Conservation (phyloP, 2,888 invertebrate species). For the Notodonta dromedarius region DNA sequence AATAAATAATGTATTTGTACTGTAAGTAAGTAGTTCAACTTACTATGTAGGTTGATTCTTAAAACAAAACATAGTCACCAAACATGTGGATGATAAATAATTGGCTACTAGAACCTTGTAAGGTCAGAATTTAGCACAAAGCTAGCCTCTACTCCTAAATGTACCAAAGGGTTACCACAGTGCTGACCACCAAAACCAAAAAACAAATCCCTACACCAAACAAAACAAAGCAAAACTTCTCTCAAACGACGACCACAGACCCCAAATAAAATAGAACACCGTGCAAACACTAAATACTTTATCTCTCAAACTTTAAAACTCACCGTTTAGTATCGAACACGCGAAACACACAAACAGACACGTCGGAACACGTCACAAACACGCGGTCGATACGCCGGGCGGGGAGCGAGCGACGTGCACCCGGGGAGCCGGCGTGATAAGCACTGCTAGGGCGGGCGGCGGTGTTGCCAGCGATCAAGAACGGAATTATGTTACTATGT, state of each 20-base stretch:
- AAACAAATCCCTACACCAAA: background rate
- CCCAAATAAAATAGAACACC: background rate
- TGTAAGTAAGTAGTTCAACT: too few species aligned
- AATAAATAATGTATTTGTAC: too few species aligned
- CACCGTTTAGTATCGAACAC: constrained; percentile 17
- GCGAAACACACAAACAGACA: constrained; percentile 52
- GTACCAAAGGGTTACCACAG: too few species aligned
- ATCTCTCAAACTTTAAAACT: background rate
- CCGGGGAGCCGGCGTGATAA: constrained; percentile 51
- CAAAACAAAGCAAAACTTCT: constrained; percentile 1
- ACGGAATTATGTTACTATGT: constrained; percentile 40
- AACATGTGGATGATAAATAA: too few species aligned
- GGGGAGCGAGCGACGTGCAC: constrained; percentile 55
- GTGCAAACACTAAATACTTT: background rate
- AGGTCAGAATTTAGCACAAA: too few species aligned
- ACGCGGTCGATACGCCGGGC: constrained; percentile 55
- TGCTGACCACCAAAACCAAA: too few species aligned
- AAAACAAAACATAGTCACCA: too few species aligned
- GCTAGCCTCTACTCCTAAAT: too few species aligned
- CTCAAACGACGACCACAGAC: background rate
- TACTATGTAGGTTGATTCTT: too few species aligned
- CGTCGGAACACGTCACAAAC: constrained; percentile 48
- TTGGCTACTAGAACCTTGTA: too few species aligned
- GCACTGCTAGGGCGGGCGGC: constrained; percentile 66
- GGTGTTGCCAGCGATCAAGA: constrained; percentile 39